Base-by-base conservation (phyloP, 2,113 vertebrate genomes). In the Oncorhynchus mykiss region DNA sequence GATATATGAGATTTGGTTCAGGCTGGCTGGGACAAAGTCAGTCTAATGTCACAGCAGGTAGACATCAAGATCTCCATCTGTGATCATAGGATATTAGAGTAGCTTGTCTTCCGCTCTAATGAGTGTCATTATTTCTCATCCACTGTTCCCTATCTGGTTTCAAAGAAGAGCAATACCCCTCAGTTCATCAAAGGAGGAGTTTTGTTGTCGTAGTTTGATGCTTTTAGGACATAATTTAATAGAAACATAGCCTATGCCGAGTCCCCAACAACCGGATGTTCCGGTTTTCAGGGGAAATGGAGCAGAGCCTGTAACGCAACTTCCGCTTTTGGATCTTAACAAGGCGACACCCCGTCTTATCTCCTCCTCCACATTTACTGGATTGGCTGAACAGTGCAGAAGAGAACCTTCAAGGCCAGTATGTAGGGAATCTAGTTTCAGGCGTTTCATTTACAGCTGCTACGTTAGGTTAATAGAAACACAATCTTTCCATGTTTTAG, bases 1-100 rank as follows among this genome's bases (percentile, higher is more conserved):
- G 86, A 90, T 85, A 59, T 80, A 87, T 64, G 78, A 84, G 80
- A 78, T 69, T 48, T 80, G 83, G 81, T 34, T 45, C 82, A 82
- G 70, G 74, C 39, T 11, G 39, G 39, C 78, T 64, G 80, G 62
- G 75, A 39, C 74, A 49, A 68, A 78, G n/a, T 64, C 71, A 70
- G 74, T n/a, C 71, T 67, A 20, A 78, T 80, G 74, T 74, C 67
- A 79, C 73, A 72, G 75, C 77, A 77, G 76, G 75, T 48, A 7
- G 65, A 18, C 67, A 71, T 57, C 1, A n/a, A 34, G 67, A 69
- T 69, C 67, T 20, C 31, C 8, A 45, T 69, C 67, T 69, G 45
- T 16, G 8, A 45, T 45, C 16, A 22, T 13, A 39, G 67, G 9
- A 45, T 39, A 45, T 69, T 69, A 24, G 67, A 45, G 27, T 67